Percentiles rank a stretch among this genome's conserved stretches.
Evolutionary conservation across 2,888 invertebrate species (phyloP).

Genomic region (Nephrotoma guestfalica): DNA sequence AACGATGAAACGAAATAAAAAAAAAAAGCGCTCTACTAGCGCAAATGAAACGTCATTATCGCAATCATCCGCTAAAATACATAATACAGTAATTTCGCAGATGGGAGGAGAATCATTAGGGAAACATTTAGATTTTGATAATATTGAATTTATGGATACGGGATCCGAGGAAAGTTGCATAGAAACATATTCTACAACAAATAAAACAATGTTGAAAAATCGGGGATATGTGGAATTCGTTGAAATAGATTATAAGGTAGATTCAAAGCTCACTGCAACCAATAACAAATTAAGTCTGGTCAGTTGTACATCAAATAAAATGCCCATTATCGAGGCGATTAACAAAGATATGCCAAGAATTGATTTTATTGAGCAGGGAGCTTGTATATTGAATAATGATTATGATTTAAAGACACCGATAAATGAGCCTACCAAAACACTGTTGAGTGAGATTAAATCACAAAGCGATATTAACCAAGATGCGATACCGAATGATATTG

Average conservation of each 20-base stretch:
- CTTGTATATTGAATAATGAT: slow-evolving; percentile 27
- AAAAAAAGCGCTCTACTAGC: slow-evolving; percentile 20
- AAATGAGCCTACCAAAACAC: slow-evolving; percentile 25
- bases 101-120: slow-evolving; percentile 15
- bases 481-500: slow-evolving; percentile 29
- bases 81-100: slow-evolving; percentile 10
- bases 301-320: neutral
- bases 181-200: slow-evolving; percentile 41
- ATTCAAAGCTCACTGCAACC: slow-evolving; percentile 17
- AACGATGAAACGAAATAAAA: slow-evolving; percentile 28
- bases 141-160: slow-evolving; percentile 77
- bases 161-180: slow-evolving; percentile 65
- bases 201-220: slow-evolving; percentile 39
- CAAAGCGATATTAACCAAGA: slow-evolving; percentile 5
- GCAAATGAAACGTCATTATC: neutral
- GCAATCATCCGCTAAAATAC: neutral
- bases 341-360: slow-evolving; percentile 34
- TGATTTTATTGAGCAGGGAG: slow-evolving; percentile 41
- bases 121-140: slow-evolving; percentile 47
- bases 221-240: slow-evolving; percentile 54
- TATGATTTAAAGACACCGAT: slow-evolving; percentile 32
- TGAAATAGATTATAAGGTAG: slow-evolving; percentile 16
- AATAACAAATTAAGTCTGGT: neutral
- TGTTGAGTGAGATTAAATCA: slow-evolving; percentile 8
- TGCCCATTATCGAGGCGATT: slow-evolving; percentile 13